Evolutionary conservation across 2,113 vertebrate genomes (phyloP).

Genomic region (Thunnus thynnus): DNA sequence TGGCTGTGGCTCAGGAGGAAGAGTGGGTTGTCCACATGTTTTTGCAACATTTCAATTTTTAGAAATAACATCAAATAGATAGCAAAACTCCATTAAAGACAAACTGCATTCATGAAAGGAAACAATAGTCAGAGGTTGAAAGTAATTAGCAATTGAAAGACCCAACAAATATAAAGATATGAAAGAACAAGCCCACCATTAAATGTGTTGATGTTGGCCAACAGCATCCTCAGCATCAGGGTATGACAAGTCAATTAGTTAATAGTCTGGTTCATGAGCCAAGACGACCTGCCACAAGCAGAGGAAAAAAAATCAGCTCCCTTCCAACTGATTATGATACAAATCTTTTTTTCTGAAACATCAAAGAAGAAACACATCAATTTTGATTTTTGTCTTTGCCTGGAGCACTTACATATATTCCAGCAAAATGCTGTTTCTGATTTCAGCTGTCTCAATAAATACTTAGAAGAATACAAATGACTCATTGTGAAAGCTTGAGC

Average conservation of each 20-base stretch:
- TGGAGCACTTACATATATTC: background rate
- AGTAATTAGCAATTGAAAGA: background rate
- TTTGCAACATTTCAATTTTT: too few species aligned
- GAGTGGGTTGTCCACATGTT: too few species aligned
- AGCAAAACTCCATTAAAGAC: too few species aligned
- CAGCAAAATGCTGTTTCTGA: background rate
- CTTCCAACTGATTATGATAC: slow-evolving; percentile 25
- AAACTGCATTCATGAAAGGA: background rate
- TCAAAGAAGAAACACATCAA: background rate
- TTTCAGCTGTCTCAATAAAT: background rate
- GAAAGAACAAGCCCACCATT: background rate
- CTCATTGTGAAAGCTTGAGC: background rate
- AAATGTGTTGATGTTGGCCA: background rate
- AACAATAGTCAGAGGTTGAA: background rate
- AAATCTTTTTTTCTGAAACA: slow-evolving; percentile 20
- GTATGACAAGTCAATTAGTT: slow-evolving; percentile 27
- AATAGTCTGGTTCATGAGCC: slow-evolving; percentile 16
- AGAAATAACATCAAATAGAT: too few species aligned
- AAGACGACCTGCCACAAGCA: slow-evolving; percentile 5
- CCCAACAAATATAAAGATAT: background rate
- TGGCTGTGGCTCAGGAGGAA: too few species aligned
- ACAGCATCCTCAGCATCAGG: background rate
- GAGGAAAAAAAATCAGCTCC: slow-evolving; percentile 1
- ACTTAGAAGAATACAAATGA: background rate
- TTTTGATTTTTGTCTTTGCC: slow-evolving; percentile 11